Percentiles rank a stretch among this genome's conserved stretches.
Evolutionary conservation across 2,113 vertebrate species (phyloP).

Genomic region (Syngnathoides biaculeatus): DNA sequence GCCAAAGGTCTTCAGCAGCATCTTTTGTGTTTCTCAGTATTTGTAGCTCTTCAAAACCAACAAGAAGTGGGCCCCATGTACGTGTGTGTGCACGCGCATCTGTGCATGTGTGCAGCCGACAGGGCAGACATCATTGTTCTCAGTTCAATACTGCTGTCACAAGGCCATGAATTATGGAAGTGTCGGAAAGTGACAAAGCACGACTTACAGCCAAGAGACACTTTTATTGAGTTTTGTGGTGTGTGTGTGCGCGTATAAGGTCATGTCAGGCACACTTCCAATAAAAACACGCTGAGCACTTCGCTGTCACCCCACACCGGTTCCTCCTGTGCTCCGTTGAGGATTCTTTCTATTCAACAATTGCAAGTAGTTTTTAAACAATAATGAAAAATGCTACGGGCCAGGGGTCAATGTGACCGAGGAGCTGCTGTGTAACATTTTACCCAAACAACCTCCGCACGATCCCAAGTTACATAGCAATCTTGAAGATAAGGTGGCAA

Average conservation of each 20-base stretch:
- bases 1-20: conserved; percentile 14
- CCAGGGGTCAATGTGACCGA: background rate
- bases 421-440: background rate
- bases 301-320: background rate
- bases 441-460: background rate
- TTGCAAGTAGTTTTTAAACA: background rate
- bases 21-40: conserved; percentile 9
- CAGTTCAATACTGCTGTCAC: conserved; percentile 63
- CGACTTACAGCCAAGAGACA: conserved; percentile 53
- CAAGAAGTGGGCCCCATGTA: background rate
- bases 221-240: conserved; percentile 61
- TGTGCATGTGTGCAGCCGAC: conserved; percentile 37
- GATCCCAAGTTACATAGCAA: background rate
- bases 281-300: conserved; percentile 39
- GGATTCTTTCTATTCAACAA: background rate
- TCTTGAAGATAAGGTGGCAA: background rate
- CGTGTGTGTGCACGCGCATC: conserved; percentile 19
- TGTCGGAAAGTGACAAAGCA: conserved; percentile 61
- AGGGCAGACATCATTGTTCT: conserved; percentile 62
- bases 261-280: conserved; percentile 1
- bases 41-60: conserved; percentile 17
- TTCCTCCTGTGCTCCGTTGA: background rate
- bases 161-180: conserved; percentile 65
- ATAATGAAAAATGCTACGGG: background rate
- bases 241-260: conserved; percentile 16